Evolutionary conservation across 2,888 invertebrate species (phyloP), one percentile per base, ranked within the genome.

Genomic region (Synanthedon vespiformis): DNA sequence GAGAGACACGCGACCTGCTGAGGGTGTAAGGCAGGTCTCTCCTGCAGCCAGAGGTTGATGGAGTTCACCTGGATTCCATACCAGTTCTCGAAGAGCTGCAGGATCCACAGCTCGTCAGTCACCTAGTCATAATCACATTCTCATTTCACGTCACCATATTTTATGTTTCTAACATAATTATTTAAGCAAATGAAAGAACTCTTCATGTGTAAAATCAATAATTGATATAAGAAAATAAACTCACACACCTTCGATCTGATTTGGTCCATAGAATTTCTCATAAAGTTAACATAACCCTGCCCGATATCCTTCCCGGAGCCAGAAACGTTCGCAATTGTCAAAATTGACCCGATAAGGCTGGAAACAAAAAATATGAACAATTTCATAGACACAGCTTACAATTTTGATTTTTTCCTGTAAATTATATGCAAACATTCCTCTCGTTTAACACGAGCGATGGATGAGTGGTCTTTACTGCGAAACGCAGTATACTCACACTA

Each of bases 1-100:
- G 96, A 95, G 67, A 99, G 92, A 80, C 98, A 99, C 65, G 97
- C 97, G 73, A 98, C 96, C 87, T 99, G 99, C 78, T 98, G 98
- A 59, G 96, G 94, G 81, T 99, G 98, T 58, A 99, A 89, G 51
- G 96, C 94, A 63, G 97, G 96, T 61, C 99, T 89, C 74, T 98
- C 99, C 2, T 92, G 92, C 56, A 99, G 88, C 99, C 99, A 99
- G 64, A 92, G 94, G 86, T 94, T 96, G 65, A 99, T 90, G 90
- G 96, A 91, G 73, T 93, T 94, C 77, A 99, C 93, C 88, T 99
- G 99, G 65, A 93, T 93, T 53, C 94, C 94, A 87, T 99, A 99
- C 97, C 97, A 98, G 83, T 94, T 92, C 91, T 97, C 90, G 59
- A 91, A 90, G 62, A 90, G 81, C 70, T 90, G 90, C 40, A 91